These are phyloP conservation scores for Gallinago stenura DNA, from an alignment of 2,797 vertebrate species.

Conservation along the genomic window DNA sequence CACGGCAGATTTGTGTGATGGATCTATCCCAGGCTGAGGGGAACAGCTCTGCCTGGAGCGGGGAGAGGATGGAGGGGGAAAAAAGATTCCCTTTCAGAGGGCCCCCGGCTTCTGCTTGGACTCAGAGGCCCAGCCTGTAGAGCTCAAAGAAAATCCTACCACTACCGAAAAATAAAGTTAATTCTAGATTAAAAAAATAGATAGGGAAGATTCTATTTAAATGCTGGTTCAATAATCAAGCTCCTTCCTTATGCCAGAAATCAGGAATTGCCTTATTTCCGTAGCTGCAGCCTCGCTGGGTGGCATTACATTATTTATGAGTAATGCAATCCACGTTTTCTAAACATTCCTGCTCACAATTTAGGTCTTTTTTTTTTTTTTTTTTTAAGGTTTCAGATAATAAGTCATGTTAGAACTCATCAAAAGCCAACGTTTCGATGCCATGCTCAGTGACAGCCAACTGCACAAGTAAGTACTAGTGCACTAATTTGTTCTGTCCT, in stretches of 20 bases:
- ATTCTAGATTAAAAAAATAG: slow-evolving; percentile 3
- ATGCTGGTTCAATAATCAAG: not conserved
- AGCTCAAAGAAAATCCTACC: slow-evolving; percentile 41
- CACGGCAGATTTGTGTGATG: not conserved
- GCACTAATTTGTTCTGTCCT: not conserved
- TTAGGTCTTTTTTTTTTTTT: not conserved
- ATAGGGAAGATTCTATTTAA: not conserved
- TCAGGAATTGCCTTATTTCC: slow-evolving; percentile 19
- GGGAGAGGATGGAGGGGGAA: not conserved
- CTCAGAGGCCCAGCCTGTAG: not conserved
- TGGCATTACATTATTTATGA: slow-evolving; percentile 46
- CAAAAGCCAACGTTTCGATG: not conserved
- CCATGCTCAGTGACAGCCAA: not conserved
- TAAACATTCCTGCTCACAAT: not conserved
- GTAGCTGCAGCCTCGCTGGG: not conserved
- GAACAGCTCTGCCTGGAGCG: not conserved
- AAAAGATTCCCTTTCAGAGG: slow-evolving; percentile 38
- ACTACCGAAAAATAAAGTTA: slow-evolving; percentile 7
- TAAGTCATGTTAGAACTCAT: slow-evolving; percentile 8
- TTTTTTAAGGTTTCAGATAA: not conserved
- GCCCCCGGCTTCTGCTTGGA: slow-evolving; percentile 41
- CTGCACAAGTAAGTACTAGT: not conserved
- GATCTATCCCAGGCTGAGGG: not conserved
- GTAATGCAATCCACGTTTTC: slow-evolving; percentile 38
- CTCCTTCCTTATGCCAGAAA: not conserved